phyloP scores from a whole-genome alignment of 2,797 vertebrate genomes.

The Podarcis siculus region DNA sequence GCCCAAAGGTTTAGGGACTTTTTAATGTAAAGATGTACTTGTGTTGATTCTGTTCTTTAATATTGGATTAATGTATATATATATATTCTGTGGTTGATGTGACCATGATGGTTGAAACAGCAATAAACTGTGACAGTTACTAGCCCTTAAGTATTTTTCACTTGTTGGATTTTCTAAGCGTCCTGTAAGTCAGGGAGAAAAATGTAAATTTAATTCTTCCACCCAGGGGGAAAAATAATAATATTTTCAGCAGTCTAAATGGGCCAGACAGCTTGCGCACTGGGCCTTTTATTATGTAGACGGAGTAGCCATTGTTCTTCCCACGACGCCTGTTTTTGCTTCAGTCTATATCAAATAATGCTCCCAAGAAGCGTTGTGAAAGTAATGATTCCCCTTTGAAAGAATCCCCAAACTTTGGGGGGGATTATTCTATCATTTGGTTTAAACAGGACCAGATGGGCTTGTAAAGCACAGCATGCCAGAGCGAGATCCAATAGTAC shows the following conservation, averaged over 20 bases:
- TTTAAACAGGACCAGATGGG: conserved; percentile 32
- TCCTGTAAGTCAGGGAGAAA: not conserved
- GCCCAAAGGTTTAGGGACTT: no score
- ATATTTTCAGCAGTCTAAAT: not conserved
- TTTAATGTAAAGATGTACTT: no score
- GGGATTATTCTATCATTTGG: conserved; percentile 20
- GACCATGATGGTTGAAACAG: no score
- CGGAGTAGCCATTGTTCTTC: conserved; percentile 32
- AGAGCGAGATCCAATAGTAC: not conserved
- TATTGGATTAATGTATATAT: no score
- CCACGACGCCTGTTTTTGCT: not conserved
- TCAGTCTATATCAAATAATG: conserved; percentile 21
- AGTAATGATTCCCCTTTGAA: conserved; percentile 22
- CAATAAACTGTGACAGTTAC: no score
- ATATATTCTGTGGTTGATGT: no score
- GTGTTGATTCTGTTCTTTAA: no score
- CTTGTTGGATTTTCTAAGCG: not conserved
- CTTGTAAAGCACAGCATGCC: not conserved
- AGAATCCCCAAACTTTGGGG: not conserved
- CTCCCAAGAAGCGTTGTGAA: conserved; percentile 43
- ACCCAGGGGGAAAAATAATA: not conserved
- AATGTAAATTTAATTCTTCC: not conserved
- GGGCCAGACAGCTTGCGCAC: not conserved
- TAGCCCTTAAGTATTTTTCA: not conserved
- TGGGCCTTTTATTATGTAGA: not conserved